Percentiles rank a stretch among this genome's conserved stretches.
Evolutionary conservation across 2,888 invertebrate species (phyloP).

Genomic region (Augiades crinisus): DNA sequence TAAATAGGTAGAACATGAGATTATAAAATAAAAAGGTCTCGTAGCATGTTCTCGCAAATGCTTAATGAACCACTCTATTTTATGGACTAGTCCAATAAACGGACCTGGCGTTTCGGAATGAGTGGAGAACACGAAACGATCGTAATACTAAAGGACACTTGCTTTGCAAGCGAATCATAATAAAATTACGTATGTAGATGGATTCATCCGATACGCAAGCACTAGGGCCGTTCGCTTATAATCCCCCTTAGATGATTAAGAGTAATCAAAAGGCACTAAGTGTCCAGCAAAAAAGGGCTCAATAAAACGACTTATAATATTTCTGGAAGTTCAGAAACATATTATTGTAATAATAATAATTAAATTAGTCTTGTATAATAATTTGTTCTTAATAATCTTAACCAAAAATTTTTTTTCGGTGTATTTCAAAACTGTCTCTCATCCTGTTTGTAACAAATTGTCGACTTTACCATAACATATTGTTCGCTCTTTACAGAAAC

Average conservation of each 20-base stretch:
- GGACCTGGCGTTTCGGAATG: conserved; percentile 51
- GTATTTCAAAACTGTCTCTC: too few species aligned
- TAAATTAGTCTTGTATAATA: too few species aligned
- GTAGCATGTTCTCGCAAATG: conserved; percentile 47
- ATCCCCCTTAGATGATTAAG: conserved; percentile 41
- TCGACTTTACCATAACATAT: too few species aligned
- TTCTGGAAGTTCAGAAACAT: background rate
- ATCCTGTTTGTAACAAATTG: too few species aligned
- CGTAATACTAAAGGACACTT: conserved; percentile 70
- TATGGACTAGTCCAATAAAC: conserved; percentile 68
- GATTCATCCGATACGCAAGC: conserved; percentile 46
- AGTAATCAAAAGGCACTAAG: conserved; percentile 44
- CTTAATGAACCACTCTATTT: conserved; percentile 70
- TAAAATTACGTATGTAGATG: conserved; percentile 67
- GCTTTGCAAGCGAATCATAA: conserved; percentile 52
- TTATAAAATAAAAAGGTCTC: conserved; percentile 66
- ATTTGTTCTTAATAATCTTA: too few species aligned
- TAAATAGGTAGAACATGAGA: conserved; percentile 51
- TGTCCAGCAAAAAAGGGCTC: conserved; percentile 37
- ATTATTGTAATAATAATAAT: background rate
- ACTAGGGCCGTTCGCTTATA: conserved; percentile 40
- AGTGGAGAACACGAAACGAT: conserved; percentile 48
- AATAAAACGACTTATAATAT: conserved; percentile 6
- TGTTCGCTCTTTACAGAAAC: conserved; percentile 86
- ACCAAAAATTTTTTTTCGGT: too few species aligned